Evolutionary conservation across 2,888 invertebrate genomes (phyloP).

Genomic region (Dynastes grantii): DNA sequence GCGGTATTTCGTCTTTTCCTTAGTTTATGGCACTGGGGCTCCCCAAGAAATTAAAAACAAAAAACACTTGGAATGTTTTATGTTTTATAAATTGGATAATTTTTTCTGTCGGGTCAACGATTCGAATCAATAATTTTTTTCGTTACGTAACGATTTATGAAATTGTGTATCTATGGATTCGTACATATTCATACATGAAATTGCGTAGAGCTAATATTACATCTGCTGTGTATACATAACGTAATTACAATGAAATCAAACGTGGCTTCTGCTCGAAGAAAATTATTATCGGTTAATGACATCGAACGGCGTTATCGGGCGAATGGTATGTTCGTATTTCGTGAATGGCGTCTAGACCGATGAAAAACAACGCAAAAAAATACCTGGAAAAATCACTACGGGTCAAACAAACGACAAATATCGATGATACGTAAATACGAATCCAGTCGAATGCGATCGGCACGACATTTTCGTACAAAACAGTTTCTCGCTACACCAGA

Average conservation of each 20-base stretch:
- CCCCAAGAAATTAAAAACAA: too few relatives aligned
- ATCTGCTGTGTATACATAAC: neutral
- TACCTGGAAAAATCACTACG: neutral
- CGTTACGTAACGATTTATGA: too few relatives aligned
- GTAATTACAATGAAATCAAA: constrained; percentile 12
- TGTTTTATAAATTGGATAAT: too few relatives aligned
- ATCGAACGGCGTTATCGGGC: constrained; percentile 22
- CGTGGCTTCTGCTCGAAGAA: neutral
- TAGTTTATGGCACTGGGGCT: too few relatives aligned
- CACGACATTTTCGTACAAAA: constrained; percentile 10
- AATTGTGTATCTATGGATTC: too few relatives aligned
- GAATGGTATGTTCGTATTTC: constrained; percentile 8
- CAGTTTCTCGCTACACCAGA: neutral
- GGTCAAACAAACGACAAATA: constrained; percentile 18
- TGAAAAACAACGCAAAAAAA: constrained; percentile 37
- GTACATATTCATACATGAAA: neutral
- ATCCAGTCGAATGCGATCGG: neutral
- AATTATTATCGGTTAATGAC: constrained; percentile 30
- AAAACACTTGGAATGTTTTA: too few relatives aligned
- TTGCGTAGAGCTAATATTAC: neutral
- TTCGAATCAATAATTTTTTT: too few relatives aligned
- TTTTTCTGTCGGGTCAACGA: too few relatives aligned
- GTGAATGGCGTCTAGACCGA: constrained; percentile 34
- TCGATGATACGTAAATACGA: neutral
- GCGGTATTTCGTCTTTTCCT: too few relatives aligned